These are phyloP conservation scores for Ennomos erosarius DNA, from an alignment of 2,888 invertebrate species.

Conservation along the genomic window DNA sequence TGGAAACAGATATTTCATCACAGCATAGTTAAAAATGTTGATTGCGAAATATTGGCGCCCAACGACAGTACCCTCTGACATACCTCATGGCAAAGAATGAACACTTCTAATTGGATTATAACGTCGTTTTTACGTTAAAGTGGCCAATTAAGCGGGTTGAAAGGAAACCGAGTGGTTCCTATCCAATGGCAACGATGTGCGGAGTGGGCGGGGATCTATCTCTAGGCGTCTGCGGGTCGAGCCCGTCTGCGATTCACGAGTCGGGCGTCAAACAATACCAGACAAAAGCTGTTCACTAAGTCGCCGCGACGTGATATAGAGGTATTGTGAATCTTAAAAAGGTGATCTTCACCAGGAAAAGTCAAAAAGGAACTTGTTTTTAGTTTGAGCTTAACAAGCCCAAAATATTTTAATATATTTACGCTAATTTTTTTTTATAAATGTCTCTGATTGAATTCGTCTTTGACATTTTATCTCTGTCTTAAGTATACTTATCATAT, in stretches of 20 bases:
- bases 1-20: too few species aligned
- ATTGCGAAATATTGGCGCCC: constrained; percentile 23
- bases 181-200: background rate
- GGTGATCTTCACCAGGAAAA: too few species aligned
- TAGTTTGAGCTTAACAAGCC: too few species aligned
- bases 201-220: constrained; percentile 15
- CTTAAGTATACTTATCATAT: too few species aligned
- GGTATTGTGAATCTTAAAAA: too few species aligned
- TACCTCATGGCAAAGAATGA: constrained; percentile 9
- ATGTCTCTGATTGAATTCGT: too few species aligned
- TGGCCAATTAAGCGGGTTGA: constrained; percentile 12
- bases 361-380: too few species aligned
- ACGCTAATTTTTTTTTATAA: too few species aligned
- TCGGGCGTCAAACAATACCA: constrained; percentile 4
- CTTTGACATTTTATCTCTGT: too few species aligned
- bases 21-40: background rate
- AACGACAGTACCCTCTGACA: constrained; percentile 7
- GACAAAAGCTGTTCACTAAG: background rate
- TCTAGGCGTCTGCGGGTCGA: constrained; percentile 8
- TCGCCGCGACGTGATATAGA: constrained; percentile 4
- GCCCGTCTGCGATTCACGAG: constrained; percentile 2
- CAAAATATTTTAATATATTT: too few species aligned
- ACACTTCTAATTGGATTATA: constrained; percentile 31
- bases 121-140: constrained; percentile 26
- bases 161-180: constrained; percentile 3